Conservation (phyloP, 2,113 vertebrate genomes). For the Elephas maximus region DNA sequence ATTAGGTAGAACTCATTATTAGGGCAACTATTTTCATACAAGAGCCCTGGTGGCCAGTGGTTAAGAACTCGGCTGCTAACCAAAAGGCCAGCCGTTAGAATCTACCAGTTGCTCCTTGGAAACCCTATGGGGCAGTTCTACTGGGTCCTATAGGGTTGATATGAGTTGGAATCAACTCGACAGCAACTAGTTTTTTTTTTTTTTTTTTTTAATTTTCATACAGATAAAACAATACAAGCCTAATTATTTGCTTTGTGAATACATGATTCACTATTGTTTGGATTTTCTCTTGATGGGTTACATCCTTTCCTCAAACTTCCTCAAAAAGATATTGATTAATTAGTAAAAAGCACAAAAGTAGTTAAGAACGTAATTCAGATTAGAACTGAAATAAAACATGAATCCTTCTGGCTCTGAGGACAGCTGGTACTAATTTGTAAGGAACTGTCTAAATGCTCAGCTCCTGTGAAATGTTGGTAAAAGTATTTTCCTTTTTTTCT, state of each 20-base stretch:
- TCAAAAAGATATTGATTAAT: not conserved
- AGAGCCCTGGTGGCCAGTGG: no score
- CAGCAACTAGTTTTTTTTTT: no score
- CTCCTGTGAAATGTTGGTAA: not conserved
- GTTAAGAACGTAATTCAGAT: not conserved
- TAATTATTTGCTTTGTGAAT: not conserved
- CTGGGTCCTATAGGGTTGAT: no score
- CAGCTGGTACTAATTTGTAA: not conserved
- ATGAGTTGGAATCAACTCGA: no score
- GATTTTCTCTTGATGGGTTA: not conserved
- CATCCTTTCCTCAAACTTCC: not conserved
- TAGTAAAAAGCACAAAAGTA: not conserved
- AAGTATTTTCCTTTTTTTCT: not conserved
- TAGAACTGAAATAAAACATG: not conserved
- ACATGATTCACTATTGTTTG: not conserved
- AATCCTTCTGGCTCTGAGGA: not conserved
- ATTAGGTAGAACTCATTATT: not conserved
- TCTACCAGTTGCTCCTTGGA: no score
- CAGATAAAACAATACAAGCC: not conserved
- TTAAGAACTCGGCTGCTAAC: no score
- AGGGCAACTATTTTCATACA: not conserved
- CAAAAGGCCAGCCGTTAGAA: no score
- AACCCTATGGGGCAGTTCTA: no score
- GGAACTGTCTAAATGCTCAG: not conserved
- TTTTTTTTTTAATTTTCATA: not conserved